Percentiles rank a stretch among this genome's conserved stretches.
phyloP scores from a whole-genome alignment of 2,113 vertebrate species.

The Tychaedon coryphoeus region DNA sequence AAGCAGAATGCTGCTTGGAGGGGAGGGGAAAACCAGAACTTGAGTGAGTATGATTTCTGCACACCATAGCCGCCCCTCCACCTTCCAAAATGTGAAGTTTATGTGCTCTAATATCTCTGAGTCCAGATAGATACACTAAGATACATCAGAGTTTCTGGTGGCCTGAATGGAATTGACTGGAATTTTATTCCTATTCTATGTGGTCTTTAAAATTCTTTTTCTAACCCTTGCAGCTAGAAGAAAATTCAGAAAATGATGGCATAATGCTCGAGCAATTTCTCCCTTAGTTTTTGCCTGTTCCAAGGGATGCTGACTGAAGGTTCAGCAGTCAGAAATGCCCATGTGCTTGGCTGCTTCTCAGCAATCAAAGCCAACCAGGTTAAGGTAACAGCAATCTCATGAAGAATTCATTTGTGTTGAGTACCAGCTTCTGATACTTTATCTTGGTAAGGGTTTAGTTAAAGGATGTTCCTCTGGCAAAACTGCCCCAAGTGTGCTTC shows the following conservation, averaged over 20 bases:
- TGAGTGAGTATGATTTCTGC: not conserved
- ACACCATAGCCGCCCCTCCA: too few relatives aligned
- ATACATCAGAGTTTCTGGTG: not conserved
- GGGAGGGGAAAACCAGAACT: not conserved
- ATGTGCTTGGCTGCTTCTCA: not conserved
- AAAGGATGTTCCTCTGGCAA: not conserved
- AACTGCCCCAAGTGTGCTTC: not conserved
- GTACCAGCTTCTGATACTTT: not conserved
- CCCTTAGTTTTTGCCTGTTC: not conserved
- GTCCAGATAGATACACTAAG: not conserved
- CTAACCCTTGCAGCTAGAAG: not conserved
- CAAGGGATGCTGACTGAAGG: not conserved
- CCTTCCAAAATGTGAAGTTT: not conserved
- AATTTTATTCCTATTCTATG: not conserved
- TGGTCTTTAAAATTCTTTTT: not conserved
- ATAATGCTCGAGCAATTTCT: not conserved
- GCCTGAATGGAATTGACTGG: not conserved
- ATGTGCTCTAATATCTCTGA: not conserved
- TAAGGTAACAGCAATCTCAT: not conserved
- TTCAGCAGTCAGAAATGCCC: not conserved
- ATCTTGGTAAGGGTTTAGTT: not conserved
- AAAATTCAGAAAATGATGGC: not conserved
- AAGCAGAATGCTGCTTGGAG: not conserved
- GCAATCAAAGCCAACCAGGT: not conserved
- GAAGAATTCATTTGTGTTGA: not conserved